Percentiles rank a stretch among this genome's conserved stretches.
These are phyloP conservation scores for Ennomos fuscantarius DNA, from an alignment of 2,888 invertebrate species.

Conservation along the genomic window DNA sequence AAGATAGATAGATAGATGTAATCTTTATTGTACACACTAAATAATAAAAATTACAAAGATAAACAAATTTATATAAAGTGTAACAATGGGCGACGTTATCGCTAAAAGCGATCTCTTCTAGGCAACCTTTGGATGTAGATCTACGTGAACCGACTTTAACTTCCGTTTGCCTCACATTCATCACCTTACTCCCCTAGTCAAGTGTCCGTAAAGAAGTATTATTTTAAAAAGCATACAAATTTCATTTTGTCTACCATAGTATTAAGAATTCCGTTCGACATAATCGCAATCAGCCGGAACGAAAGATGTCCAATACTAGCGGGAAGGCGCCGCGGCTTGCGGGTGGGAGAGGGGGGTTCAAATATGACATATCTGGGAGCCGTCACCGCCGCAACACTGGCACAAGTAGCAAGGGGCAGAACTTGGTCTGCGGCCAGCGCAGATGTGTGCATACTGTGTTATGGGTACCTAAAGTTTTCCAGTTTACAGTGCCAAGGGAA, in stretches of 20 bases:
- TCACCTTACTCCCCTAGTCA: too few relatives aligned
- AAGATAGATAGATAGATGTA: too few relatives aligned
- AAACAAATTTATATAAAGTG: too few relatives aligned
- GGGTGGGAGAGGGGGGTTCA: constrained; percentile 53
- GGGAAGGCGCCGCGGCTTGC: constrained; percentile 41
- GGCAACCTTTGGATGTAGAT: too few relatives aligned
- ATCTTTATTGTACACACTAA: too few relatives aligned
- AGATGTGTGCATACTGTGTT: constrained; percentile 62
- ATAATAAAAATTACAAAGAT: too few relatives aligned
- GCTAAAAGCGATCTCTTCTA: too few relatives aligned
- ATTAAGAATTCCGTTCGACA: constrained; percentile 45
- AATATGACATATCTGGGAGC: constrained; percentile 82
- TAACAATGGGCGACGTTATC: too few relatives aligned
- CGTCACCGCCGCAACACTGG: constrained; percentile 76
- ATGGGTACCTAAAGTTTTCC: constrained; percentile 33
- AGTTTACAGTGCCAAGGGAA: constrained; percentile 62
- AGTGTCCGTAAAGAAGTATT: too few relatives aligned
- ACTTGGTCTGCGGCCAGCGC: constrained; percentile 80
- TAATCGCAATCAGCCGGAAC: constrained; percentile 64
- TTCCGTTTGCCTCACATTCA: too few relatives aligned
- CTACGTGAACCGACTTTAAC: too few relatives aligned
- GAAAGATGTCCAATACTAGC: constrained; percentile 68
- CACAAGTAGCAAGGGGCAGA: constrained; percentile 48
- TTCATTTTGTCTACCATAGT: constrained; percentile 23
- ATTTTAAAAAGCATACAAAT: neutral